Conservation (phyloP, 2,113 vertebrate species). For the Butastur rufipennis region DNA sequence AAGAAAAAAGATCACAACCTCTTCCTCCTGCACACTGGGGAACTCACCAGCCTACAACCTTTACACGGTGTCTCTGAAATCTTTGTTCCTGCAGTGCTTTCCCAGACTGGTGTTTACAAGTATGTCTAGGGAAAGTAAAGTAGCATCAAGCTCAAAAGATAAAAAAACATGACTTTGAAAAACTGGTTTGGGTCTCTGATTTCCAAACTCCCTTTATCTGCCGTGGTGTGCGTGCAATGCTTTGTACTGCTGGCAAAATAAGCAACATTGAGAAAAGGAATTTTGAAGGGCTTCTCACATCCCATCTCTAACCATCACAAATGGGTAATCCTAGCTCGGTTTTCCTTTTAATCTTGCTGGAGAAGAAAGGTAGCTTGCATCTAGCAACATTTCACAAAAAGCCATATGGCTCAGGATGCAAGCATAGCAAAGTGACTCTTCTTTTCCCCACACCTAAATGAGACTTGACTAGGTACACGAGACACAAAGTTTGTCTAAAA, state of each 20-base stretch:
- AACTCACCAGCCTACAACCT: not conserved
- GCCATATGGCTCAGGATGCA: not conserved
- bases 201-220: not conserved
- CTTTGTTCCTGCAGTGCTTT: not conserved
- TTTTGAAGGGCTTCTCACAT: slow-evolving; percentile 32
- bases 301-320: not conserved
- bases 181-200: not conserved
- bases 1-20: not conserved
- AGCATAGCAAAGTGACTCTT: not conserved
- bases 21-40: rapidly evolving
- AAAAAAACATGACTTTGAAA: not conserved
- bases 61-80: not conserved
- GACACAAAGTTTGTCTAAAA: not conserved
- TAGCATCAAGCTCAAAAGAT: not conserved
- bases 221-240: not conserved
- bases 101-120: not conserved
- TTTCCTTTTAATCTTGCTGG: slow-evolving; percentile 3
- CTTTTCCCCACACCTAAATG: not conserved
- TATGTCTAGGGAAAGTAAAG: not conserved
- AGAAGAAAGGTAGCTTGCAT: slow-evolving; percentile 7
- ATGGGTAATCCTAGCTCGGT: not conserved
- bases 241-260: not conserved
- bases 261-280: not conserved
- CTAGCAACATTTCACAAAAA: not conserved
- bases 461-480: not conserved